Percentiles rank a stretch among this genome's conserved stretches.
Evolutionary conservation across 1,140 invertebrate species (phyloP).

Genomic region (Macrobrachium rosenbergii): DNA sequence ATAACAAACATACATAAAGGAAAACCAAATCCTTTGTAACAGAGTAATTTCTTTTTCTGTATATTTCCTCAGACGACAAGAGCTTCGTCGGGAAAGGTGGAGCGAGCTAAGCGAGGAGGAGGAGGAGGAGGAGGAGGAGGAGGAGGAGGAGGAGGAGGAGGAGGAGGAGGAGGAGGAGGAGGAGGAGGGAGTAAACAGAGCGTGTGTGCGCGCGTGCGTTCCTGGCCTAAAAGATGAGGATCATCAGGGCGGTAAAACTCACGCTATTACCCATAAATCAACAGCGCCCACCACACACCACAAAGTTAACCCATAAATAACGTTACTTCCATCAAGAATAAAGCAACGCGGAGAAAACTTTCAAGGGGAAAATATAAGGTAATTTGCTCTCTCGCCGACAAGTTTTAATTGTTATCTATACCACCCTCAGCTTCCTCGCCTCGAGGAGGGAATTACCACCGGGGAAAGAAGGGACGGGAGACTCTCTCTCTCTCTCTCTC

Average conservation of each 20-base stretch:
- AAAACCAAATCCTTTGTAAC: too few relatives aligned
- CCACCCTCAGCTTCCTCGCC: constrained; percentile 10
- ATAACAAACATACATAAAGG: too few relatives aligned
- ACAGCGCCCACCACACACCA: constrained; percentile 32
- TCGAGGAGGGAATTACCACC: not conserved
- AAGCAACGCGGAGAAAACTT: constrained; percentile 4
- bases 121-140: not conserved
- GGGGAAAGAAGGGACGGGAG: too few relatives aligned
- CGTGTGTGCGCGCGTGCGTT: not conserved
- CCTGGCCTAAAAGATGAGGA: constrained; percentile 34
- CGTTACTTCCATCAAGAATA: constrained; percentile 47
- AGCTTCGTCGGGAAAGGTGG: not conserved
- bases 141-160: not conserved
- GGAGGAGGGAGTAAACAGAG: not conserved
- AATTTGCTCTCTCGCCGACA: constrained; percentile 33
- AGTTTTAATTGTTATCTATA: constrained; percentile 54
- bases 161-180: not conserved
- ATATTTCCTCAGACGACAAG: not conserved
- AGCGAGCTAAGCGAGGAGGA: not conserved
- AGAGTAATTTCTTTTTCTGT: not conserved
- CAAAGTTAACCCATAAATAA: constrained; percentile 56
- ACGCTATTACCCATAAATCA: constrained; percentile 52
- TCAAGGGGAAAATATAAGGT: constrained; percentile 29
- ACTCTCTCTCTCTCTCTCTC: too few relatives aligned
- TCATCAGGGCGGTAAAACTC: constrained; percentile 51